These are phyloP conservation scores for Coboldia fuscipes DNA, from an alignment of 1,140 invertebrate genomes.

Conservation along the genomic window DNA sequence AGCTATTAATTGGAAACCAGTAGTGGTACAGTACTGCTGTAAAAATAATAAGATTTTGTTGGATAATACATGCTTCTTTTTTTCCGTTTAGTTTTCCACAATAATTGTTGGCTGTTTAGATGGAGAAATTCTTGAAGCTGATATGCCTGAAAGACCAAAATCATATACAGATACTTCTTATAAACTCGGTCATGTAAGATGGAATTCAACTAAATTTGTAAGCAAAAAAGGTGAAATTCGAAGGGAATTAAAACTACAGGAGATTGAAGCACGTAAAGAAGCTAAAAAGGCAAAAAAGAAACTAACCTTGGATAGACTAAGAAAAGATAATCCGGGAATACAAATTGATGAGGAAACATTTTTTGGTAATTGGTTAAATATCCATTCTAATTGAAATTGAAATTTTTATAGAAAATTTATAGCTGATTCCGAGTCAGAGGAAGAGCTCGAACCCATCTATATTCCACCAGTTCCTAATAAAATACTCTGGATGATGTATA, in stretches of 20 bases:
- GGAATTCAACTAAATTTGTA: conserved; percentile 24
- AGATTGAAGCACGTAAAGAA: conserved; percentile 23
- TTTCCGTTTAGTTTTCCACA: conserved; percentile 13
- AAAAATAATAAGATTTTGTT: conserved; percentile 2
- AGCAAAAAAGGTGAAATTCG: conserved; percentile 34
- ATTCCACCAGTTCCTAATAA: conserved; percentile 29
- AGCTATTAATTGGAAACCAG: conserved; percentile 39
- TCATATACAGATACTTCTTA: conserved; percentile 23
- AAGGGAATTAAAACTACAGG: conserved; percentile 20
- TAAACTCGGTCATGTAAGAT: conserved; percentile 21
- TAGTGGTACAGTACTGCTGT: conserved; percentile 11
- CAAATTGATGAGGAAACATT: conserved; percentile 33
- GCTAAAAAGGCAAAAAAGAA: conserved; percentile 27
- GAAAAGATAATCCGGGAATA: conserved; percentile 27
- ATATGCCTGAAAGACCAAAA: conserved; percentile 23
- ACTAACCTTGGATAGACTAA: conserved; percentile 27
- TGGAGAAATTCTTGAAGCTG: conserved; percentile 29
- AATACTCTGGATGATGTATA: conserved; percentile 27
- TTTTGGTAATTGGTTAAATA: conserved; percentile 16
- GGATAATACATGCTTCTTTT: conserved; percentile 1
- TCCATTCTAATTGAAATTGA: too few relatives aligned
- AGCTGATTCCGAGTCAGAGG: conserved; percentile 28
- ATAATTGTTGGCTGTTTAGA: conserved; percentile 28
- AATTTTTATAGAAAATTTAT: too few relatives aligned
- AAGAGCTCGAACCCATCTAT: conserved; percentile 29